These are phyloP conservation scores for Amniataba percoides DNA, from an alignment of 2,797 vertebrate species.

Conservation along the genomic window DNA sequence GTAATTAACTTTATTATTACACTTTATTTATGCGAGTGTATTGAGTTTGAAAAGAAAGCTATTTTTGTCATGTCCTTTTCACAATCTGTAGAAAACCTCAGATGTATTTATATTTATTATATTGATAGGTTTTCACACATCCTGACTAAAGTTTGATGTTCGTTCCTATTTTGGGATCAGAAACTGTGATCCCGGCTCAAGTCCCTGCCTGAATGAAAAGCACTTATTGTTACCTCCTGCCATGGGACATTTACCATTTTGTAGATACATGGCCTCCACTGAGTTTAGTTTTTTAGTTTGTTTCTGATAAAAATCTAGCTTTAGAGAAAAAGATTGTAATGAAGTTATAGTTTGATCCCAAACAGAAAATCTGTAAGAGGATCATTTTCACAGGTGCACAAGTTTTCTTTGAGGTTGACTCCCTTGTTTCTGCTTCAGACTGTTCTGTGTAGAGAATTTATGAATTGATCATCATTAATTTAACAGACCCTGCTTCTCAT, in stretches of 20 bases:
- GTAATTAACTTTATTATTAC: constrained; percentile 65
- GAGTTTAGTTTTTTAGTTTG: constrained; percentile 28
- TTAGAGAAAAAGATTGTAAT: constrained; percentile 45
- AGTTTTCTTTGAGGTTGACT: constrained; percentile 6
- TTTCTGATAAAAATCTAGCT: constrained; percentile 47
- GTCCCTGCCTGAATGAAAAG: constrained; percentile 46
- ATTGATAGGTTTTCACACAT: constrained; percentile 57
- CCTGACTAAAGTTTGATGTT: constrained; percentile 32
- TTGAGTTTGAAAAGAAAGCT: constrained; percentile 72
- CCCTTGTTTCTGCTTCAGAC: constrained; percentile 19
- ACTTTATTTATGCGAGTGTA: constrained; percentile 76
- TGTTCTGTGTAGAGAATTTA: background rate
- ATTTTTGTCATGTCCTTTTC: constrained; percentile 79
- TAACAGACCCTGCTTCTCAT: constrained; percentile 5
- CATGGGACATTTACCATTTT: constrained; percentile 31
- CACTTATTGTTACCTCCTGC: constrained; percentile 54
- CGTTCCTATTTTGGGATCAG: constrained; percentile 19
- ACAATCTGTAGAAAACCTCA: constrained; percentile 68
- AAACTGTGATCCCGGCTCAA: constrained; percentile 29
- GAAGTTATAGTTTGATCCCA: constrained; percentile 46
- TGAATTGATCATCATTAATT: background rate
- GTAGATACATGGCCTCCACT: constrained; percentile 17
- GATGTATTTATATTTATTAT: constrained; percentile 84
- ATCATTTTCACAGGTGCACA: constrained; percentile 1
- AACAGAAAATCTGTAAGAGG: constrained; percentile 15